Conservation (phyloP, 1,140 invertebrate species). For the Anastrepha obliqua region DNA sequence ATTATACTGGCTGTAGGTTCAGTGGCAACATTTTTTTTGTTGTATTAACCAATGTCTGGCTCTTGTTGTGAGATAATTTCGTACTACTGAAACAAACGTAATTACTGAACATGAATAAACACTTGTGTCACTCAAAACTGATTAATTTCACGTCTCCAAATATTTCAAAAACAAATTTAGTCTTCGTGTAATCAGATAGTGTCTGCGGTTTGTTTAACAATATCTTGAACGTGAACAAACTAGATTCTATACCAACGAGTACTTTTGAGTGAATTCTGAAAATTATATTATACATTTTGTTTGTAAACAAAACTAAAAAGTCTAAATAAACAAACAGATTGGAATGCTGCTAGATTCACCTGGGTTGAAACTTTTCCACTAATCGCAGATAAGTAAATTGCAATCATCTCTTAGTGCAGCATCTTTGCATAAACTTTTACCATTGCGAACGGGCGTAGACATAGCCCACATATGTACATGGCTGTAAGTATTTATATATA, state of each 20-base stretch:
- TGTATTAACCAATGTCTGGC: too few species aligned
- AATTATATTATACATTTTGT: slow-evolving; percentile 26
- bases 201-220: background rate
- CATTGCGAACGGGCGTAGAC: background rate
- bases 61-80: too few species aligned
- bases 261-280: background rate
- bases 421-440: slow-evolving; percentile 32
- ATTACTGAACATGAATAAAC: too few species aligned
- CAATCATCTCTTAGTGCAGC: slow-evolving; percentile 14
- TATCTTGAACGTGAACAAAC: background rate
- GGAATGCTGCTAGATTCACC: background rate
- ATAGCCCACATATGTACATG: background rate
- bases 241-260: background rate
- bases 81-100: too few species aligned
- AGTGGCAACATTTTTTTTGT: too few species aligned
- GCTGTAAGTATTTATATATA: background rate
- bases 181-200: background rate
- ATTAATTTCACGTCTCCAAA: too few species aligned
- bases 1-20: too few species aligned
- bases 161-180: too few species aligned
- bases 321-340: slow-evolving; percentile 17
- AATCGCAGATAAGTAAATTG: slow-evolving; percentile 49
- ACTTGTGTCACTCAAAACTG: too few species aligned
- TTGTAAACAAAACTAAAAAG: background rate
- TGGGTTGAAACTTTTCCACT: slow-evolving; percentile 1